Evolutionary conservation across 2,113 vertebrate genomes (phyloP).

Genomic region (Hippocampus abdominalis): DNA sequence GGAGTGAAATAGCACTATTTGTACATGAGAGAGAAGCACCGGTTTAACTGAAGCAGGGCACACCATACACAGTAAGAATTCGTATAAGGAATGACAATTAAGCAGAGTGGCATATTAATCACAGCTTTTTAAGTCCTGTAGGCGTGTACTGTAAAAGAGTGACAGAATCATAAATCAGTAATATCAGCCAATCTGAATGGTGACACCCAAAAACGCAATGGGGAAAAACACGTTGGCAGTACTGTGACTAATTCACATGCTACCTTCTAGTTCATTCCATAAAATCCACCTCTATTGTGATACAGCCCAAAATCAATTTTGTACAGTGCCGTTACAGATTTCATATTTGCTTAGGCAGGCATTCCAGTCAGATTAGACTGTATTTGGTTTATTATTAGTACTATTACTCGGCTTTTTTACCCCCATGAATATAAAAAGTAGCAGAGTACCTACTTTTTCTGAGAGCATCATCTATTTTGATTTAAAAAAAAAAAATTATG

Average conservation of each 20-base stretch:
- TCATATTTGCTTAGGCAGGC: not conserved
- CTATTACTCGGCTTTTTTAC: not conserved
- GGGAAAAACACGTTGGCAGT: conserved; percentile 22
- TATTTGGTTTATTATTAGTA: not conserved
- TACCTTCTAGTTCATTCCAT: not conserved
- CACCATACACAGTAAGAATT: conserved; percentile 27
- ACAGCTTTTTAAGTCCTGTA: conserved; percentile 11
- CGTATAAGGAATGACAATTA: conserved; percentile 14
- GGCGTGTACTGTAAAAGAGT: conserved; percentile 44
- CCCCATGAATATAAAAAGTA: not conserved
- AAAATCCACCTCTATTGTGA: not conserved
- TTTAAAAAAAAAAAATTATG: no score
- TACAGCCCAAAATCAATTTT: not conserved
- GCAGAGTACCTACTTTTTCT: no score
- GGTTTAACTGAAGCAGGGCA: no score
- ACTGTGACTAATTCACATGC: conserved; percentile 1
- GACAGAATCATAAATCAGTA: conserved; percentile 49
- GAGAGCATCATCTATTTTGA: no score
- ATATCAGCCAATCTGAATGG: conserved; percentile 30
- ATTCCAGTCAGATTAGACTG: not conserved
- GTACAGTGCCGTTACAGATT: not conserved
- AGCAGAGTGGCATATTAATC: conserved; percentile 15
- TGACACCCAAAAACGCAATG: conserved; percentile 25
- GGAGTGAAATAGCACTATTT: conserved; percentile 38
- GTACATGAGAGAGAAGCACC: conserved; percentile 35